Percentiles rank a stretch among this genome's conserved stretches.
Conservation (phyloP, 2,888 invertebrate species). For the Agriotes lineatus region DNA sequence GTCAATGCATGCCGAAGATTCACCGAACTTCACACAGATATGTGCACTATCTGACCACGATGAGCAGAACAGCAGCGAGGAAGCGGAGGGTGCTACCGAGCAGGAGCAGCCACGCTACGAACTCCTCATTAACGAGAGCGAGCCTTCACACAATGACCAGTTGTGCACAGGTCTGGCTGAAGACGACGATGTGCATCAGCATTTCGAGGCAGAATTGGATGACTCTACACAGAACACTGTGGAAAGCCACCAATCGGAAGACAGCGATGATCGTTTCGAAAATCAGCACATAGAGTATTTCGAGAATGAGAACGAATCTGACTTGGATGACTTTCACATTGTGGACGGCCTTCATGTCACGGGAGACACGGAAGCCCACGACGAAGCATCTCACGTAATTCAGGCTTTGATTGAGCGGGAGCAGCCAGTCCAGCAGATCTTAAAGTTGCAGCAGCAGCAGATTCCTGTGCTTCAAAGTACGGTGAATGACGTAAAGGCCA, state of each 20-base stretch:
- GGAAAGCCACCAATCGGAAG: not conserved
- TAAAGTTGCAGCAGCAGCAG: constrained; percentile 28
- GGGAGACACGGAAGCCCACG: constrained; percentile 49
- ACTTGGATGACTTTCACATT: constrained; percentile 57
- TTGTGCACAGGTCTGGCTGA: not conserved
- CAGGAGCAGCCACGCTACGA: not conserved
- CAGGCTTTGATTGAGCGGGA: constrained; percentile 22
- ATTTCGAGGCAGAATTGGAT: not conserved
- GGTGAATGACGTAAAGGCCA: constrained; percentile 15
- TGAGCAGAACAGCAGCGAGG: not conserved
- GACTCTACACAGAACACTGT: not conserved
- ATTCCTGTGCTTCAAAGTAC: constrained; percentile 6
- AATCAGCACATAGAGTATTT: constrained; percentile 7
- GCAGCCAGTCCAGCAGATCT: constrained; percentile 18
- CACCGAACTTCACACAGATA: not conserved
- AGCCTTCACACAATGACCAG: not conserved
- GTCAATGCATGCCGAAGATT: not conserved
- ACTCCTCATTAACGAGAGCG: not conserved
- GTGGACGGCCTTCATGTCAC: constrained; percentile 58
- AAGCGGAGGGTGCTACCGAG: not conserved
- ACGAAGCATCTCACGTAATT: constrained; percentile 11
- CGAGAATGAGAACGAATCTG: constrained; percentile 47
- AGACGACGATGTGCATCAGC: not conserved
- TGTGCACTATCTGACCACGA: not conserved
- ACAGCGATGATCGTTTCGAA: constrained; percentile 32